Conservation (phyloP, 1,140 invertebrate genomes). For the Megalonaias nervosa region DNA sequence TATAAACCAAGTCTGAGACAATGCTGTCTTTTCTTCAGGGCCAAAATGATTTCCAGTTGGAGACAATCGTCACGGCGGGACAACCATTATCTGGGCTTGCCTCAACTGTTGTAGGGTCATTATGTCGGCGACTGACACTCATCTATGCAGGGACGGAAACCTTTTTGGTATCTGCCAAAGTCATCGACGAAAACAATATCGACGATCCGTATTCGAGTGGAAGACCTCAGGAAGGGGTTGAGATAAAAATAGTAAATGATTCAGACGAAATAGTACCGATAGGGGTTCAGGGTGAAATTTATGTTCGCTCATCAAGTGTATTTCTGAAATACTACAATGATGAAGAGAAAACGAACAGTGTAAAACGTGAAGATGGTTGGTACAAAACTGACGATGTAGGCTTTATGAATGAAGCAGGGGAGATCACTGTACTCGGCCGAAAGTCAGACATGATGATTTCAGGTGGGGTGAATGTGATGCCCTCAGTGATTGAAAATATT, state of each 20-base stretch:
- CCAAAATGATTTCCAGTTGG: too few species aligned
- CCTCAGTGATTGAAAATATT: slow-evolving; percentile 8
- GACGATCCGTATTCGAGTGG: too few species aligned
- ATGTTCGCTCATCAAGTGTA: slow-evolving; percentile 14
- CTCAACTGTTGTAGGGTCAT: too few species aligned
- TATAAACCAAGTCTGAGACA: too few species aligned
- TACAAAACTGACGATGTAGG: slow-evolving; percentile 70
- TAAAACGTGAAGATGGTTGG: slow-evolving; percentile 70
- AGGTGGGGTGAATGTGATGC: slow-evolving; percentile 23
- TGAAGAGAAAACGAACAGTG: slow-evolving; percentile 65
- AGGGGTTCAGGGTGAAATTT: slow-evolving; percentile 13
- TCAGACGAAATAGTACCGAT: neutral
- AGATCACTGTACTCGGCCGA: slow-evolving; percentile 18
- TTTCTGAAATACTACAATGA: slow-evolving; percentile 80
- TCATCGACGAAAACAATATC: too few species aligned
- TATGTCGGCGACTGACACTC: too few species aligned
- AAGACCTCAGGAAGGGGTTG: too few species aligned
- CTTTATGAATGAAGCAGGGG: slow-evolving; percentile 36
- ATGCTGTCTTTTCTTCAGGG: too few species aligned
- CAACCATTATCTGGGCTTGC: too few species aligned
- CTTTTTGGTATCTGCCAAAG: too few species aligned
- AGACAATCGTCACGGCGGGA: too few species aligned
- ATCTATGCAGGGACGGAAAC: too few species aligned
- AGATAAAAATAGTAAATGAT: slow-evolving; percentile 14
- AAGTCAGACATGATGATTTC: slow-evolving; percentile 27